These are phyloP conservation scores for Dascillus cervinus DNA, from an alignment of 2,888 invertebrate species.

Conservation along the genomic window DNA sequence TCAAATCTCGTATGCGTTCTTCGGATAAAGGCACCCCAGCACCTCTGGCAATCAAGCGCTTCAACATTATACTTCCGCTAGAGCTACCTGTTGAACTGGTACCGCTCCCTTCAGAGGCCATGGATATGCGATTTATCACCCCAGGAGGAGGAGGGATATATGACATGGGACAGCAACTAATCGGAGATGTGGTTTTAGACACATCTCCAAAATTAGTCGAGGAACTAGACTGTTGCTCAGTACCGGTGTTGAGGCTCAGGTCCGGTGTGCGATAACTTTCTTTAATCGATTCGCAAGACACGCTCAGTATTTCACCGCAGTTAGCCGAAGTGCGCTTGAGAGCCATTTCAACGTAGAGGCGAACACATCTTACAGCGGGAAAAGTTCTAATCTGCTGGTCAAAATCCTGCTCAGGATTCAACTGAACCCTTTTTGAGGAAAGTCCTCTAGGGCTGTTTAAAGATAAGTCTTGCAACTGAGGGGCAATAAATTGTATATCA, in stretches of 20 bases:
- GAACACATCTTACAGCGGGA: conserved; percentile 7
- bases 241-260: too few species aligned
- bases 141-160: conserved; percentile 7
- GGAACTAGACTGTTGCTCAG: conserved; percentile 6
- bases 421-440: too few species aligned
- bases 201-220: conserved; percentile 13
- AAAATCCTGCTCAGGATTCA: too few species aligned
- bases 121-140: conserved; percentile 9
- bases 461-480: conserved; percentile 4
- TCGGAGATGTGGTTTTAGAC: conserved; percentile 14
- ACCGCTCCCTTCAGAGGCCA: conserved; percentile 9
- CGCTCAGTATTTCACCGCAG: conserved; percentile 3
- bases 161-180: conserved; percentile 5
- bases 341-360: conserved; percentile 11
- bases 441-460: conserved; percentile 5
- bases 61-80: conserved; percentile 9
- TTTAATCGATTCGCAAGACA: conserved; percentile 5
- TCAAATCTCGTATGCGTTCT: conserved; percentile 9
- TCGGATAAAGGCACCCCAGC: conserved; percentile 7
- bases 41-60: neutral
- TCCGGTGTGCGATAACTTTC: too few species aligned
- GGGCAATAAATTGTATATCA: conserved; percentile 5
- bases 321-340: conserved; percentile 7
- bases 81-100: conserved; percentile 13
- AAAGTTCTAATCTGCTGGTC: too few species aligned